phyloP scores from a whole-genome alignment of 2,888 invertebrate species.

The Hedya salicella region DNA sequence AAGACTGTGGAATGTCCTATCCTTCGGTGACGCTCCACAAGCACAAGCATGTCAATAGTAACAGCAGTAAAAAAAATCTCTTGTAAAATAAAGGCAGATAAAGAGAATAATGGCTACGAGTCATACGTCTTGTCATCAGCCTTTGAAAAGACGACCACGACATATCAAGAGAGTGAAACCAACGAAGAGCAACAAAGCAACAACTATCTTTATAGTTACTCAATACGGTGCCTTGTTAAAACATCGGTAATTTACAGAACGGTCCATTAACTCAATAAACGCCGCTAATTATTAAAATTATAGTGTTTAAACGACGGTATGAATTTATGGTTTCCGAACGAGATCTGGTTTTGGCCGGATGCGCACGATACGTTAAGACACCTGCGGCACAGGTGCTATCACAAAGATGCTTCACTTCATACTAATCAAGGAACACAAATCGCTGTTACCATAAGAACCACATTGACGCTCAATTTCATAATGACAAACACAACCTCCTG shows the following conservation, averaged over 20 bases:
- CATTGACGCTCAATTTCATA: background rate
- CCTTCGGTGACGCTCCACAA: too few species aligned
- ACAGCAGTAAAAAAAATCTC: too few species aligned
- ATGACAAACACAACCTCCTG: background rate
- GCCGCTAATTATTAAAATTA: slow-evolving; percentile 40
- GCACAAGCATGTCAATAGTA: too few species aligned
- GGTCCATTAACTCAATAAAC: slow-evolving; percentile 36
- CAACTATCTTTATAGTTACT: too few species aligned
- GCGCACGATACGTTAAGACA: slow-evolving; percentile 56
- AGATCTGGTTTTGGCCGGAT: slow-evolving; percentile 48
- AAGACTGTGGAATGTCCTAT: too few species aligned
- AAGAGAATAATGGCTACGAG: too few species aligned
- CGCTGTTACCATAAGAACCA: background rate
- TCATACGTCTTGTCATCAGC: too few species aligned
- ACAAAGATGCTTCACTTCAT: slow-evolving; percentile 10
- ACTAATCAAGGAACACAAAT: slow-evolving; percentile 9
- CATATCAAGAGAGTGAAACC: background rate
- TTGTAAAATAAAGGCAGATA: too few species aligned
- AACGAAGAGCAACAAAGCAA: slow-evolving; percentile 1
- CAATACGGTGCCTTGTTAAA: slow-evolving; percentile 30
- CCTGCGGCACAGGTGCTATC: slow-evolving; percentile 52
- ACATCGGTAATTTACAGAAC: slow-evolving; percentile 31
- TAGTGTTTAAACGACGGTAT: slow-evolving; percentile 48
- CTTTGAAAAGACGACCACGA: background rate
- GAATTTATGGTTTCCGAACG: slow-evolving; percentile 63